phyloP scores from a whole-genome alignment of 1,140 invertebrate genomes.

The Palaemon carinicauda region DNA sequence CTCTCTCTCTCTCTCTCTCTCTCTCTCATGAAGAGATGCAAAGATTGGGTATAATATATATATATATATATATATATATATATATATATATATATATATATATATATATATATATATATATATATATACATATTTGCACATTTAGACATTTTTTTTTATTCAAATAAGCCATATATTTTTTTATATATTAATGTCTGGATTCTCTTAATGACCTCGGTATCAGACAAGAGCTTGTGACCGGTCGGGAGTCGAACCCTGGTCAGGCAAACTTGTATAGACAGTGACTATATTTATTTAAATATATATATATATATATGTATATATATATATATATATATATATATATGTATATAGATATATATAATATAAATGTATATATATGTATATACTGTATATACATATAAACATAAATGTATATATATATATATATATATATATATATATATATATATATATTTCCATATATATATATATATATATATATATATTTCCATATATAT shows the following conservation, averaged over 20 bases:
- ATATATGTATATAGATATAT: not conserved
- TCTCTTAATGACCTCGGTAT: no score
- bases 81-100: not conserved
- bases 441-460: not conserved
- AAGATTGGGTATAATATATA: no score
- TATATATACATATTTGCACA: not conserved
- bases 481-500: not conserved
- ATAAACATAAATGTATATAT: not conserved
- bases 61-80: not conserved
- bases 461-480: not conserved
- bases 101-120: not conserved
- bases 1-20: no score
- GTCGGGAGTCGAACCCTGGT: no score
- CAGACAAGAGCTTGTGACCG: no score
- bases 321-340: constrained; percentile 1
- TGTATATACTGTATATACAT: not conserved
- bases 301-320: not conserved
- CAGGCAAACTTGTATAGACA: no score
- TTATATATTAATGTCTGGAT: no score
- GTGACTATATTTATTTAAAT: not conserved
- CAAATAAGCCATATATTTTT: no score
- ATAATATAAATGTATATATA: not conserved
- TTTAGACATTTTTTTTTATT: no score
- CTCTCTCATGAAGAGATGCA: no score
- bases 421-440: not conserved